Evolutionary conservation across 1,140 invertebrate genomes (phyloP), one percentile per base, ranked within the genome.

Genomic region (Drosophila lacteicornis): DNA sequence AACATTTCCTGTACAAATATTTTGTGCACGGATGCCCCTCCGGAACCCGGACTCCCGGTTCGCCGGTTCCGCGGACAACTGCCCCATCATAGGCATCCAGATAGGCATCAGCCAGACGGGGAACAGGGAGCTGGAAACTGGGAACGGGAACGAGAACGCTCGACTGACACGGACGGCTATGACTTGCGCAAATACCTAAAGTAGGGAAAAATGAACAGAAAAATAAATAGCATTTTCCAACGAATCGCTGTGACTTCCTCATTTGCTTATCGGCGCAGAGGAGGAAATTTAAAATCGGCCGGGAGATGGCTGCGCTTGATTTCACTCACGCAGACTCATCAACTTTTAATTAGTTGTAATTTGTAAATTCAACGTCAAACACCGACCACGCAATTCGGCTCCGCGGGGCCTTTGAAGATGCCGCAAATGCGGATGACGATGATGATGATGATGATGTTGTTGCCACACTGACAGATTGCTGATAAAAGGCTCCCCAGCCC

Each of bases 301-400:
- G 25, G 11, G 11, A 59, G 70, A 60, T 43, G 49, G 47, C 79
- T 80, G 75, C 79, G 86, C 85, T 71, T 88, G 85, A 88, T 88
- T 88, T 88, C 85, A 81, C 85, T 90, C 81, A 90, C 85, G 85
- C 85, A 85, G 79, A 82, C 81, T 85, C 85, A 90, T 90, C 86
- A 90, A 90, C 82, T 90, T 90, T 90, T 90, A 90, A 90, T 90
- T 90, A 90, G 85, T 90, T 90, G 85, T 90, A 90, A 90, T 90
- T 90, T 90, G 85, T 90, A 82, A 85, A 90, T 91, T 90, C 75
- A 90, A 90, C 85, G 85, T 88, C 85, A 88, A 81, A 70, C 67
- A 45, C 68, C 82, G 82, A 47, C 80, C 85, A 71, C 80, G 63
- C 68, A 82, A 43, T 22, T 53, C 56, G 55, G 53, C 8, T 46